phyloP scores from a whole-genome alignment of 2,888 invertebrate genomes.

The Synanthedon tipuliformis region DNA sequence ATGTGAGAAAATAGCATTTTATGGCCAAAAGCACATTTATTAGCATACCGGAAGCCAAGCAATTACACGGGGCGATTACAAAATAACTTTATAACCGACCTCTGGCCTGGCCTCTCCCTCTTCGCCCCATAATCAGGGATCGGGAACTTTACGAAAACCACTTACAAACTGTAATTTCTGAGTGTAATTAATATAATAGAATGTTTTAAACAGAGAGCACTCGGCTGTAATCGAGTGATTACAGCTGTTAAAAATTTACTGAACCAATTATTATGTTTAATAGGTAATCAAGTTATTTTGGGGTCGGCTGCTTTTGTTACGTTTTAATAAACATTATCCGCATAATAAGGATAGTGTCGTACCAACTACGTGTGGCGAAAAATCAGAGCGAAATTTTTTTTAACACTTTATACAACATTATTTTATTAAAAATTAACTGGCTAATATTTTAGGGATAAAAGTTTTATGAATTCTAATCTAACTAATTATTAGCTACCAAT shows the following conservation, averaged over 20 bases:
- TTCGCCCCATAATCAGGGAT: constrained; percentile 20
- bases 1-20: no score
- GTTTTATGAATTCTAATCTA: no score
- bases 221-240: constrained; percentile 13
- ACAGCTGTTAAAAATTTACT: constrained; percentile 10
- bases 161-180: constrained; percentile 29
- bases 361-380: neutral
- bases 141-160: constrained; percentile 33
- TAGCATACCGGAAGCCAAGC: neutral
- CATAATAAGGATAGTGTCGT: neutral
- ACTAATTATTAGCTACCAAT: no score
- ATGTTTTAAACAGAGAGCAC: constrained; percentile 12
- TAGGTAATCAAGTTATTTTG: neutral
- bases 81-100: constrained; percentile 19
- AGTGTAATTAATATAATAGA: constrained; percentile 34
- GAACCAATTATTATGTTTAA: neutral
- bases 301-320: neutral
- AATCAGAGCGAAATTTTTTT: neutral
- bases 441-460: no score
- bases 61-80: constrained; percentile 3
- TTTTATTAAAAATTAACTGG: no score
- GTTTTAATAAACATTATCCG: neutral
- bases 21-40: neutral
- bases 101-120: constrained; percentile 7
- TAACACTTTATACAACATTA: no score